These are phyloP conservation scores for Pedetes capensis DNA, from an alignment of 2,113 vertebrate species.

Conservation along the genomic window DNA sequence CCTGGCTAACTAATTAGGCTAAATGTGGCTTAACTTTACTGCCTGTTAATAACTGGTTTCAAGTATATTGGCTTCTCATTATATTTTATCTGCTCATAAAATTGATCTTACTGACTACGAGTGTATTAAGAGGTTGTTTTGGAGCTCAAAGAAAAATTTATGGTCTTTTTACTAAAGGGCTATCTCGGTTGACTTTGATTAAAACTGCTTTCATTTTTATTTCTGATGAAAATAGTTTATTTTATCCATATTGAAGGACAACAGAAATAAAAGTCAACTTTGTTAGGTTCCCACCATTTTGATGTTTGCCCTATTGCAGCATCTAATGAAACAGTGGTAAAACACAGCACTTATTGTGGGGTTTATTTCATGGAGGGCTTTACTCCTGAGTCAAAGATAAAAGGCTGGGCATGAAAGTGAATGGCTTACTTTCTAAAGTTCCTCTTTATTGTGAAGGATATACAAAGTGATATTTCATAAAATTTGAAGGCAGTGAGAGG, in stretches of 20 bases:
- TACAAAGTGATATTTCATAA: neutral
- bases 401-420: neutral
- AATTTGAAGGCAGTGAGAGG: neutral
- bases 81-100: conserved; percentile 74
- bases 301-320: neutral
- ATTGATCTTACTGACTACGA: conserved; percentile 67
- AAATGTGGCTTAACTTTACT: conserved; percentile 74
- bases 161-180: neutral
- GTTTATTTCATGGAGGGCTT: neutral
- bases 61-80: conserved; percentile 73
- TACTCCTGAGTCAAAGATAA: neutral
- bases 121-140: conserved; percentile 60
- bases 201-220: neutral
- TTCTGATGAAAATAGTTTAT: neutral
- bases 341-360: neutral
- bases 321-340: neutral
- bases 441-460: neutral
- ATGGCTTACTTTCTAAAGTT: neutral
- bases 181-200: neutral
- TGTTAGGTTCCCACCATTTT: neutral
- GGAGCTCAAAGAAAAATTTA: conserved; percentile 20
- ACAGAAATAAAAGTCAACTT: neutral
- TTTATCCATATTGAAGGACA: conserved; percentile 1
- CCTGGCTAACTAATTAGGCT: conserved; percentile 73
- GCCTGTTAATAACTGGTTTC: conserved; percentile 73